Evolutionary conservation across 2,888 invertebrate species (phyloP).

Genomic region (Phoenoteleia sp.): DNA sequence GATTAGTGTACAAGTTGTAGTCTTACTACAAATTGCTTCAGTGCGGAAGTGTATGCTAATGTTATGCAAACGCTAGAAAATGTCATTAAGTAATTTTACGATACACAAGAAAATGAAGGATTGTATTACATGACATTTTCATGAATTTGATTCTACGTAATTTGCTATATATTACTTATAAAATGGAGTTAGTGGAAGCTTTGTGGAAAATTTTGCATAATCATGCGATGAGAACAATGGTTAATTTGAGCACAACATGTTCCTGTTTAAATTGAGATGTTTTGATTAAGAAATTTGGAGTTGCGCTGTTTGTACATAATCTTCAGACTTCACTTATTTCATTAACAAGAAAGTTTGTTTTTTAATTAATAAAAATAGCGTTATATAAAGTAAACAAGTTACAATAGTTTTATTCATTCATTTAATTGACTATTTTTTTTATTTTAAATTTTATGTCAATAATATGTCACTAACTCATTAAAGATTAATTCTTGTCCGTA

Average conservation of each 20-base stretch:
- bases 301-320: too few species aligned
- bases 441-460: too few species aligned
- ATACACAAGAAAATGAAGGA: slow-evolving; percentile 23
- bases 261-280: neutral
- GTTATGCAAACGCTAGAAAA: slow-evolving; percentile 28
- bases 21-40: slow-evolving; percentile 10
- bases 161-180: slow-evolving; percentile 12
- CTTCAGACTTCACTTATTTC: too few species aligned
- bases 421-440: too few species aligned
- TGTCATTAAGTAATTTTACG: slow-evolving; percentile 22
- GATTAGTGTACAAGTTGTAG: neutral
- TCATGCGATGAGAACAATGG: neutral
- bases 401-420: too few species aligned
- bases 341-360: too few species aligned
- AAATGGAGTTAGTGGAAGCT: slow-evolving; percentile 5
- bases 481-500: too few species aligned
- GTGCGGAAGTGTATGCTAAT: slow-evolving; percentile 15
- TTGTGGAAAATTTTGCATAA: slow-evolving; percentile 27
- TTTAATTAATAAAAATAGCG: too few species aligned
- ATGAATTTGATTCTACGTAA: slow-evolving; percentile 12
- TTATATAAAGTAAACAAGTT: too few species aligned
- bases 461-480: too few species aligned
- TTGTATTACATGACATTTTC: slow-evolving; percentile 18
- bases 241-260: neutral
- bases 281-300: neutral